Conservation (phyloP, 2,797 vertebrate species). For the Pangasius krempfi region DNA sequence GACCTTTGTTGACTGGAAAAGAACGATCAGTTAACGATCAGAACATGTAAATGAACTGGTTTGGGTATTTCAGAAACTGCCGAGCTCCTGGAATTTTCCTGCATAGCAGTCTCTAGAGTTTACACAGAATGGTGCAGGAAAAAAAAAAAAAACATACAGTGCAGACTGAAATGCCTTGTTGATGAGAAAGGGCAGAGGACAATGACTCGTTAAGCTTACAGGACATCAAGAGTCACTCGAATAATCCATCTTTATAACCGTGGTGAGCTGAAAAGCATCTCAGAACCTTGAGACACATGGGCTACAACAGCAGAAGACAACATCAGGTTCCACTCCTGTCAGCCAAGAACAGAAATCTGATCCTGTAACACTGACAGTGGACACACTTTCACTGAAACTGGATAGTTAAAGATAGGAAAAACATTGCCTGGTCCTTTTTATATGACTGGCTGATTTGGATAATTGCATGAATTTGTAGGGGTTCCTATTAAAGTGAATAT, state of each 20-base stretch:
- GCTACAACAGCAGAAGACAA: not conserved
- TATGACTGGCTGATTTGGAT: not conserved
- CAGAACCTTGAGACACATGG: not conserved
- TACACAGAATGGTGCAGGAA: not conserved
- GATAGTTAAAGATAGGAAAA: not conserved
- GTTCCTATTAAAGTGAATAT: no score
- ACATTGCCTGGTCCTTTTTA: not conserved
- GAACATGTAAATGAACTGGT: not conserved
- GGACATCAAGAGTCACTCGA: not conserved
- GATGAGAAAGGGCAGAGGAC: not conserved
- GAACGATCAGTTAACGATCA: no score
- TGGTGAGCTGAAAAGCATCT: not conserved
- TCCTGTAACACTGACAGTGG: not conserved
- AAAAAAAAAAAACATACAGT: not conserved
- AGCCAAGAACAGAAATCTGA: not conserved
- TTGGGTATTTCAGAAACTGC: not conserved
- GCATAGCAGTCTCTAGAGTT: not conserved
- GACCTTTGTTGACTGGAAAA: not conserved
- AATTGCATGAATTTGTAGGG: no score
- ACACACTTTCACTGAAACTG: not conserved
- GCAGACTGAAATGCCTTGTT: not conserved
- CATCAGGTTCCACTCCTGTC: not conserved
- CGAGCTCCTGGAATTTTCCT: not conserved
- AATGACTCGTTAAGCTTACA: not conserved
- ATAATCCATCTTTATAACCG: not conserved